Evolutionary conservation across 2,797 vertebrate species (phyloP).

Genomic region (Hydrocynus forskahlii): DNA sequence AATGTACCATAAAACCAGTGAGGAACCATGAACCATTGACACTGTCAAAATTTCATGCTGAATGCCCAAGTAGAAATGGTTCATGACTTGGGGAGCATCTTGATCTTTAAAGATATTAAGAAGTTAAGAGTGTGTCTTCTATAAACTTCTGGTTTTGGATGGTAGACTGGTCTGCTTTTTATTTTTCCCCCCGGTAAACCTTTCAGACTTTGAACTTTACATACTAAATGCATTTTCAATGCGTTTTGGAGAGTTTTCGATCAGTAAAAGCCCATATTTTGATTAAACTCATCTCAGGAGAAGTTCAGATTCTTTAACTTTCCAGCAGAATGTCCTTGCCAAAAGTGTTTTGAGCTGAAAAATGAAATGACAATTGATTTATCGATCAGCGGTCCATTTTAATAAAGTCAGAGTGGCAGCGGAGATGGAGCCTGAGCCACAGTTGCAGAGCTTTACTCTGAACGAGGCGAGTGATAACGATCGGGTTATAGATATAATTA

Average conservation of each 20-base stretch:
- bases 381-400: slow-evolving; percentile 22
- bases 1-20: too few relatives aligned
- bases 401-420: slow-evolving; percentile 23
- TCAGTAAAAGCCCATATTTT: background rate
- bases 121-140: too few relatives aligned
- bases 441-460: background rate
- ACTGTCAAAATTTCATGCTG: too few relatives aligned
- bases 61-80: too few relatives aligned
- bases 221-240: too few relatives aligned
- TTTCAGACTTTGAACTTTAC: too few relatives aligned
- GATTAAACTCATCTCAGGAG: background rate
- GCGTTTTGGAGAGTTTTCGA: background rate
- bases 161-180: too few relatives aligned
- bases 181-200: too few relatives aligned
- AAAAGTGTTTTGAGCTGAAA: background rate
- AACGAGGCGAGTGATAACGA: slow-evolving; percentile 10
- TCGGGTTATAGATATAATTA: slow-evolving; percentile 14
- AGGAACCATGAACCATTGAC: too few relatives aligned
- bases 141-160: too few relatives aligned
- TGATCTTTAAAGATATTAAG: too few relatives aligned
- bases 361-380: slow-evolving; percentile 21
- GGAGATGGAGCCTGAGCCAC: background rate
- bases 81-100: too few relatives aligned
- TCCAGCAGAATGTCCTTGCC: slow-evolving; percentile 10
- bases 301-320: background rate